Evolutionary conservation across 2,888 invertebrate species (phyloP), one percentile per base, ranked within the genome.

Genomic region (Monochamus alternatus): DNA sequence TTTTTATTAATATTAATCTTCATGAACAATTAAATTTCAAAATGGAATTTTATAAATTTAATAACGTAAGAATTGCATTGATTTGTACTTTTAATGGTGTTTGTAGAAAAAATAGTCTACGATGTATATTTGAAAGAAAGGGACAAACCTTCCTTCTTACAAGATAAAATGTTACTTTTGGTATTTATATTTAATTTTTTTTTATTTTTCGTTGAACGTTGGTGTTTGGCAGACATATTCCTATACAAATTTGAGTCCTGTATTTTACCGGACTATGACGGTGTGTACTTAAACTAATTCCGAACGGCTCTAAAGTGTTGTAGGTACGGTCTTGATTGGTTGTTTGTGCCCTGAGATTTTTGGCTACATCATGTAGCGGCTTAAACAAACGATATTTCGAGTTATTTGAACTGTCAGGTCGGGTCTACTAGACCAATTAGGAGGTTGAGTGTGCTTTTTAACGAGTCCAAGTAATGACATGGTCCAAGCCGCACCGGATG

Each of bases 391-490:
- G 82, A 67, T 71, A 55, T 64, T 77, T 66, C 67, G 66, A 77
- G 73, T 78, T 83, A 83, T 81, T 83, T 81, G 83, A 85, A 83
- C 83, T 83, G 85, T 85, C 85, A 84, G 83, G 81, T 77, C 76
- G 84, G 84, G 83, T 83, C 81, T 85, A 83, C 82, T 81, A 83
- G 86, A 85, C 86, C 86, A 87, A 87, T 87, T 87, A 86, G 87
- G 85, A 83, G 84, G 83, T 83, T 84, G 86, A 86, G 85, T 86
- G 86, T 83, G 84, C 85, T 84, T 85, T 86, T 86, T 87, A 87
- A 87, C 87, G 86, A 87, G 86, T 86, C 81, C 82, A 78, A 84
- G 83, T 86, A 87, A 87, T 87, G 85, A 87, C 85, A 87, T 82
- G 84, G 86, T 83, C 83, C 81, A 80, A 79, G 86, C 87, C 85